These are phyloP conservation scores for Craniophora ligustri DNA, from an alignment of 2,888 invertebrate species.

Conservation along the genomic window DNA sequence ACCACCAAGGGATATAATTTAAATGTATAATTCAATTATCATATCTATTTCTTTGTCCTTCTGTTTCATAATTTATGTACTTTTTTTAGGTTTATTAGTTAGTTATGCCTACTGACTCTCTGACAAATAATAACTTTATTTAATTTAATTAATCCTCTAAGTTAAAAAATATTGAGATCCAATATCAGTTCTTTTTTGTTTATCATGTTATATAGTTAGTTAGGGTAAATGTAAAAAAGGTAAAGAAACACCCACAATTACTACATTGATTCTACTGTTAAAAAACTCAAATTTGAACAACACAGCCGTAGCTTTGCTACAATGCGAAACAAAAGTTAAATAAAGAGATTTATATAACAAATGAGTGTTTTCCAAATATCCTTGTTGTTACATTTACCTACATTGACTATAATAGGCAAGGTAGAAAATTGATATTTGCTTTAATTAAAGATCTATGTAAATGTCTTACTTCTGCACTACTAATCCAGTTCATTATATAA, in stretches of 20 bases:
- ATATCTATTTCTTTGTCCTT: conserved; percentile 23
- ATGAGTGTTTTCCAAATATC: too few species aligned
- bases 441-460: conserved; percentile 9
- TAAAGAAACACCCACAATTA: too few species aligned
- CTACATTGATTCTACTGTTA: too few species aligned
- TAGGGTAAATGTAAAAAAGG: too few species aligned
- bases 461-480: conserved; percentile 7
- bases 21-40: conserved; percentile 53
- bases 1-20: conserved; percentile 92
- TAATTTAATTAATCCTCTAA: conserved; percentile 32
- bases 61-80: conserved; percentile 25
- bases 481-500: conserved; percentile 35
- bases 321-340: too few species aligned
- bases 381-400: too few species aligned
- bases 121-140: conserved; percentile 23
- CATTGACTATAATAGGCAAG: conserved; percentile 26
- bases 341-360: too few species aligned
- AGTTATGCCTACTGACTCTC: conserved; percentile 34
- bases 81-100: conserved; percentile 40
- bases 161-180: conserved; percentile 36
- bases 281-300: too few species aligned
- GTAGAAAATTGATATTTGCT: conserved; percentile 19
- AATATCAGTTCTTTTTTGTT: conserved; percentile 21
- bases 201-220: conserved; percentile 24
- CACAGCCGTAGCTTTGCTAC: too few species aligned